These are phyloP conservation scores for Salminus brasiliensis DNA, from an alignment of 2,113 vertebrate genomes.

Conservation along the genomic window DNA sequence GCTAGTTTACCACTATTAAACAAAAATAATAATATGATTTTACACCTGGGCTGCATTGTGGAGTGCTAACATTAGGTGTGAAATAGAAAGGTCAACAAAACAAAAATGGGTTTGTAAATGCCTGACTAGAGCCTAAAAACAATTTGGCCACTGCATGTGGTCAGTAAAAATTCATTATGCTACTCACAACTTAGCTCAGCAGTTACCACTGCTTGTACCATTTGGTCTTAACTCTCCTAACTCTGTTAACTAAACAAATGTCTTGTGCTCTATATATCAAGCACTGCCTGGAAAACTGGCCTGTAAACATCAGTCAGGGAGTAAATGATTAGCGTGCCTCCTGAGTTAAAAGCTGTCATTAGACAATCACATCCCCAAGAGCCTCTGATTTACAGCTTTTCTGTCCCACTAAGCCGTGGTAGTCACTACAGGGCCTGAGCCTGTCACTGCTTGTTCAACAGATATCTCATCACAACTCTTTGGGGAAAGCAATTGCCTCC, in stretches of 20 bases:
- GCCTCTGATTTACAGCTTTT: constrained; percentile 45
- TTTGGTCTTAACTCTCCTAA: background rate
- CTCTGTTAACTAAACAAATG: constrained; percentile 18
- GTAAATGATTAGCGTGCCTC: constrained; percentile 56
- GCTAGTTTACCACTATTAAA: no score
- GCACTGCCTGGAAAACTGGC: constrained; percentile 14
- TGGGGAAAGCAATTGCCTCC: constrained; percentile 13
- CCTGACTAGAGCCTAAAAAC: background rate
- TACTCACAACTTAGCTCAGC: background rate
- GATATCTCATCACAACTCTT: constrained; percentile 16
- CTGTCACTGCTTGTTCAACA: constrained; percentile 49
- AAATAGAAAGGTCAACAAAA: no score
- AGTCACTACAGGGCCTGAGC: constrained; percentile 28
- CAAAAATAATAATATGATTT: no score
- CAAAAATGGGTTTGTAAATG: no score
- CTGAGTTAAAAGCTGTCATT: constrained; percentile 52
- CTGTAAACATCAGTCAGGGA: constrained; percentile 42
- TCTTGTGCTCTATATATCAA: constrained; percentile 17
- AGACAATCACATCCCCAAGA: constrained; percentile 45
- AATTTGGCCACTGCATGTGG: background rate
- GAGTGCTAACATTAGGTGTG: no score
- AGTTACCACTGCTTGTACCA: background rate
- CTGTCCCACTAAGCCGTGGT: constrained; percentile 24
- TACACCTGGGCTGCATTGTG: background rate
- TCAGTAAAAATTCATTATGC: background rate